These are phyloP conservation scores for Brachyrhaphis roseni DNA, from an alignment of 2,797 vertebrate genomes.

Conservation along the genomic window DNA sequence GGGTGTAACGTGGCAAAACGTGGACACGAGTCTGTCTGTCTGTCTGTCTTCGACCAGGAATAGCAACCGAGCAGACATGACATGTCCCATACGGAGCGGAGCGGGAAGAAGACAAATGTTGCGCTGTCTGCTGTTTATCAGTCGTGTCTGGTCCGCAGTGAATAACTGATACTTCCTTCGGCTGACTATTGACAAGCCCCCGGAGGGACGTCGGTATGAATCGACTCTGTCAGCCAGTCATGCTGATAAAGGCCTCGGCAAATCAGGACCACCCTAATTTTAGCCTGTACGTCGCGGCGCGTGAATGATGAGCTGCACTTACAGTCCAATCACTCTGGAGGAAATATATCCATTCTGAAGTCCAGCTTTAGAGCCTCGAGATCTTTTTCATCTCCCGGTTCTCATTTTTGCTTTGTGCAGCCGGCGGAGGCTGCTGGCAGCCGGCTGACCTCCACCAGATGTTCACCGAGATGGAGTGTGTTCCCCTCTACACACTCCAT, in stretches of 20 bases:
- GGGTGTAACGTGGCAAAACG: not conserved
- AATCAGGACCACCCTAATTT: slow-evolving; percentile 57
- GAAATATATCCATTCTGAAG: slow-evolving; percentile 57
- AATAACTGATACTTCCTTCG: slow-evolving; percentile 54
- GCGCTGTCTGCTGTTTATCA: slow-evolving; percentile 18
- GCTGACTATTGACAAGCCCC: slow-evolving; percentile 35
- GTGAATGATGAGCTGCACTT: slow-evolving; percentile 66
- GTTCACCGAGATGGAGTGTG: slow-evolving; percentile 52
- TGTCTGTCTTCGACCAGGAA: slow-evolving; percentile 4
- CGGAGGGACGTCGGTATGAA: slow-evolving; percentile 32
- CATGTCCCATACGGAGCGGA: slow-evolving; percentile 25
- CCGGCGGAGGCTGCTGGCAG: not conserved
- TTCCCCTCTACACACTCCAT: too few species aligned
- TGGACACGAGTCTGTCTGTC: not conserved
- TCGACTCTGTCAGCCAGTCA: slow-evolving; percentile 28
- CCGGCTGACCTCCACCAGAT: slow-evolving; percentile 69
- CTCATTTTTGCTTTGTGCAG: not conserved
- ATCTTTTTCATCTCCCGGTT: slow-evolving; percentile 14
- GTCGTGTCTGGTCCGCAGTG: slow-evolving; percentile 39
- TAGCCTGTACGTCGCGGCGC: slow-evolving; percentile 62
- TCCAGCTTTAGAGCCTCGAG: slow-evolving; percentile 7
- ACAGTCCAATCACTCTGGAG: slow-evolving; percentile 54
- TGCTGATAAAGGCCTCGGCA: slow-evolving; percentile 37
- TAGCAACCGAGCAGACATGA: slow-evolving; percentile 5
- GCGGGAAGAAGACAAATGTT: slow-evolving; percentile 40